Base-by-base conservation (phyloP, 2,113 vertebrate genomes). In the Haliaeetus leucogaster region DNA sequence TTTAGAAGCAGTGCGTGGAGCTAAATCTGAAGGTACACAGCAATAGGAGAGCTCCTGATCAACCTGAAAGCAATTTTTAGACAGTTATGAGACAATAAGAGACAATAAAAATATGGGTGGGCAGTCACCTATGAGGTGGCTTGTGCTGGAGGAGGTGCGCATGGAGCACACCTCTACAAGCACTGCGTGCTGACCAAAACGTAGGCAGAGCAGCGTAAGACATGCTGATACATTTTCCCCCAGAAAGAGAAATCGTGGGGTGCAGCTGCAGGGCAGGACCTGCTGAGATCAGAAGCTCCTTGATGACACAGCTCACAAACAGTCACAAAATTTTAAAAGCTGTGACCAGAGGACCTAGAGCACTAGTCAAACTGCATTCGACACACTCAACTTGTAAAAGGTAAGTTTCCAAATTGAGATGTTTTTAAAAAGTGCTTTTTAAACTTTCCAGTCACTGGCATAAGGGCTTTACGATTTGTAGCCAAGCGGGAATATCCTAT, bases 151-250 rank as follows among this genome's bases (percentile, higher is more conserved):
- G 63, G 13, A 83, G 36, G 42, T 6, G 30, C n/a, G 53, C 21
- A 5, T 2, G 19, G 55, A 76, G 13, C 22, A 83, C 32, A 43
- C 5, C 23, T 88, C 42, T 56, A 68, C 21, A 71, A 89, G 47
- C 29, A 36, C 12, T 7, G 11, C n/a, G 20, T 3, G 29, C 40
- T 61, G 77, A 72, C 30, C 34, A 40, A 85, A 90, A 80, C 0
- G 3, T 1, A 52, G 4, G 23, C 1, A 62, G 43, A 63, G 65
- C 1, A 3, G 58, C 0, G 0, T 30, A 58, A 56, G 58, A 67
- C 0, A 0, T 0, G 6, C 29, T 8, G n/a, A 52, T 38, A 20
- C 0, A 2, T 80, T 74, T 70, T 78, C 10, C 17, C 43, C 23
- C 10, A 50, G 34, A 63, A 93, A 83, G 6, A 26, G 18, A 81